phyloP scores from a whole-genome alignment of 2,888 invertebrate genomes.

The Malachius bipustulatus region DNA sequence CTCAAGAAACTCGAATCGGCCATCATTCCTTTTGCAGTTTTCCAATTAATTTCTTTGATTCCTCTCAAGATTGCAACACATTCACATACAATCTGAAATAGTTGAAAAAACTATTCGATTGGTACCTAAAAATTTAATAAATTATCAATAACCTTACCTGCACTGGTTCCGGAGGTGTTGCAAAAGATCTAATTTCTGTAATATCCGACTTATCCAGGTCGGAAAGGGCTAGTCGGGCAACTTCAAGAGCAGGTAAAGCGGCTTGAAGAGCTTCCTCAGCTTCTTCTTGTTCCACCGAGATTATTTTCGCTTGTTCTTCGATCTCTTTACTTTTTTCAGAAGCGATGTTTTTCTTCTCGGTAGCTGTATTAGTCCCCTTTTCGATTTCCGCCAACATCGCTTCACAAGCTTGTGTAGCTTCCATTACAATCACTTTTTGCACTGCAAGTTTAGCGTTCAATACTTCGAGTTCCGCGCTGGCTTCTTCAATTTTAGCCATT shows the following conservation, averaged over 20 bases:
- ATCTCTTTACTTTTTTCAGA: constrained; percentile 71
- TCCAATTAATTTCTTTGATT: constrained; percentile 79
- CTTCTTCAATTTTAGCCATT: constrained; percentile 75
- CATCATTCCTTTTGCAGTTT: constrained; percentile 85
- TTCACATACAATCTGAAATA: constrained; percentile 57
- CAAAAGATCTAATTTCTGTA: constrained; percentile 84
- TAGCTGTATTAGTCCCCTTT: constrained; percentile 55
- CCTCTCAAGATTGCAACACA: constrained; percentile 79
- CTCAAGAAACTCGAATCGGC: constrained; percentile 75
- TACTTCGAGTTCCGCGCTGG: constrained; percentile 66
- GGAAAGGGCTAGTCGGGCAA: constrained; percentile 64
- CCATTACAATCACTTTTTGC: constrained; percentile 71
- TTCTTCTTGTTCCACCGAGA: constrained; percentile 69
- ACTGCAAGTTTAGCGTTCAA: constrained; percentile 69
- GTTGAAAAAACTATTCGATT: not conserved
- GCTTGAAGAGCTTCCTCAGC: constrained; percentile 70
- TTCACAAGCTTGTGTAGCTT: constrained; percentile 74
- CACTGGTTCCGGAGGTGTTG: constrained; percentile 82
- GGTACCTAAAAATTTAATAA: not conserved
- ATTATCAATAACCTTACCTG: constrained; percentile 37
- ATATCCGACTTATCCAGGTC: constrained; percentile 84
- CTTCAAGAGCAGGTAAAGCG: constrained; percentile 75
- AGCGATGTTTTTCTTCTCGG: constrained; percentile 67
- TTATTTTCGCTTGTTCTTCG: constrained; percentile 67
- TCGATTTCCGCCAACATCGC: constrained; percentile 64